Base-by-base conservation (phyloP, 1,140 invertebrate species). In the Hesperophylax magnus region DNA sequence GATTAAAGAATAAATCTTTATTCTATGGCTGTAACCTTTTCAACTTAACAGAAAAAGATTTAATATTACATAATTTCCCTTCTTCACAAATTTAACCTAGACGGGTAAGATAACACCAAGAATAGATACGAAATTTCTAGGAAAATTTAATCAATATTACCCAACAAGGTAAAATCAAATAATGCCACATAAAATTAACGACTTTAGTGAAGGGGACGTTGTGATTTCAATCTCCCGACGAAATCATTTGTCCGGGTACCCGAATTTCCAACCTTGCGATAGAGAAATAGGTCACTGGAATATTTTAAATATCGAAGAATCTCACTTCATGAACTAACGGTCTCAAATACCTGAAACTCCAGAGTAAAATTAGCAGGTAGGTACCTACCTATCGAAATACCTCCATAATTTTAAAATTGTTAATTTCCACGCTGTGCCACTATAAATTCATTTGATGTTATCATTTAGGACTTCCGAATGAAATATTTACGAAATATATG, bases 221-320 rank as follows among this genome's bases (percentile, higher is more conserved):
- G 27, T 79, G 52, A 72, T 79, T 79, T 71, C 54, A 79, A 72
- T 79, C 72, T 79, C 67, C 67, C 72, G 58, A 79, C 53, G 17
- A 39, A 18, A 72, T 79, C 63, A 60, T 61, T 75, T 67, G 77
- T 77, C 61, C 77, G 52, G 78, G n/a, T 61, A 27, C 61, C 22
- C 77, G 34, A 47, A 34, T 69, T 31, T 71, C 67, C 71, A 74
- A 69, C 69, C 74, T 74, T 54, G 71, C 34, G 71, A 75, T 80
- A 76, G 69, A 47, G 69, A 76, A 80, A 54, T 31, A 58, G 56
- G 47, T 65, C 27, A 15, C 78, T 22, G 20, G 24, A 22, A 58
- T 78, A 24, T 71, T 24, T 65, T 67, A 52, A 72, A 72, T 71
- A 27, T 34, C 31, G 27, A 34, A 71, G 67, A 53, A 31, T 71